Evolutionary conservation across 1,140 invertebrate species (phyloP), one percentile per base, ranked within the genome.

Genomic region (Drosophila ananassae): DNA sequence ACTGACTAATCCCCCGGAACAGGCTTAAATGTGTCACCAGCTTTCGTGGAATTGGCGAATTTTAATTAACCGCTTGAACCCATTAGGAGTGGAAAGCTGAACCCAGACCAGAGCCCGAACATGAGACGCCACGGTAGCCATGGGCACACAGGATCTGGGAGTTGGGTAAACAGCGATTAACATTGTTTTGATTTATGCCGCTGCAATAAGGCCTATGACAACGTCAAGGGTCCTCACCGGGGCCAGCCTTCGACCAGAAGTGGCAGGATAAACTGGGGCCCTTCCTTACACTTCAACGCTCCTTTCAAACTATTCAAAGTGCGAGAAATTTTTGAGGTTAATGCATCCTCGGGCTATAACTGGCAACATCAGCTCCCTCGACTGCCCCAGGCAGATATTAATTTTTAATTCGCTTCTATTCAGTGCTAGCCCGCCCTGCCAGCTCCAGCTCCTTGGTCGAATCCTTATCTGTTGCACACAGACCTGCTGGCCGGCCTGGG

Each of bases 391-490:
- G 75, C 83, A 77, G 82, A 79, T 89, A 89, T 87, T 87, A 87
- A 89, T 87, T 89, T 83, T 87, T 87, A 89, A 87, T 82, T 82
- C 67, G 63, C 57, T 77, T 71, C 44, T 56, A 79, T 87, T 87
- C 83, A 87, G 50, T 10, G 56, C n/a, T n/a, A n/a, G n/a, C n/a
- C n/a, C n/a, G n/a, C 53, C 56, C 28, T 41, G 25, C 48, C 48
- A 41, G 48, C 51, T 55, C 48, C 41, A 41, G 48, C 51, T 51
- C 41, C 47, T 39, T 13, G 34, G 8, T 17, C 58, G 51, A 60
- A 32, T 39, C 68, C 83, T 79, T 89, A 89, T 87, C 83, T 82
- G 79, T 89, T 89, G 83, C 83, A 89, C 79, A 89, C 83, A 89
- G 83, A 64, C 82, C 68, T 66, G 50, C 30, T 46, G 46, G 41